Base-by-base conservation (phyloP, 2,888 invertebrate genomes). In the Lampropteryx suffumata region DNA sequence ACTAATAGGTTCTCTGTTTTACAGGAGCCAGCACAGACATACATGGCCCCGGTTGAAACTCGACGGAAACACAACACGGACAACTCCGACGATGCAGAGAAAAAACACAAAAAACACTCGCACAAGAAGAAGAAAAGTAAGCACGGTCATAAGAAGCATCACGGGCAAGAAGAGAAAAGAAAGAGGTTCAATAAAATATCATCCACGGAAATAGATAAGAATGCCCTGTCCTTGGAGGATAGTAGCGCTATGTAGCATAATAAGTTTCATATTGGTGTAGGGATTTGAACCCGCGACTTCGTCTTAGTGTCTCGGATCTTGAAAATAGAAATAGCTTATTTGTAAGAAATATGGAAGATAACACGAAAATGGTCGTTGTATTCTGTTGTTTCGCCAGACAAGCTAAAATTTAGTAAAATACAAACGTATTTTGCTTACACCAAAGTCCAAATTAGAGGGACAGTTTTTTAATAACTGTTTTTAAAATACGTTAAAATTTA, bases 41-140 rank as follows among this genome's bases (percentile, higher is more conserved):
- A 86, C 62, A 83, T 87, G 85, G 88, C 85, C 0, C 85, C 87
- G 0, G 79, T 84, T 0, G 84, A 84, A 1, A 74, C 59, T 1
- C 63, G 67, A 0, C 69, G 71, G 0, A 80, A 75, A 8, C 44
- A 36, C n/a, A 37, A 41, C 3, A 9, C 62, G 0, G 72, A 69
- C 1, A 10, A 30, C 0, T 55, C 64, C 0, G 71, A 70, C 0
- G 72, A 72, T 0, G 75, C 71, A 0, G 78, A 76, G 37, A 82
- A 76, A 43, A 71, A 59, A 8, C 79, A 76, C 28, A 84, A 77
- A 6, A 83, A 81, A n/a, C 79, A 64, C 12, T 1, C 53, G 0
- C 83, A 83, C 48, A 85, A 81, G 57, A 82, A 77, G 64, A 83
- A 76, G 45, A 73, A 64, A 21, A 52, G 64, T 0, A 75, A 76